Evolutionary conservation across 2,888 invertebrate species (phyloP).

Genomic region (Cryptocephalus moraei): DNA sequence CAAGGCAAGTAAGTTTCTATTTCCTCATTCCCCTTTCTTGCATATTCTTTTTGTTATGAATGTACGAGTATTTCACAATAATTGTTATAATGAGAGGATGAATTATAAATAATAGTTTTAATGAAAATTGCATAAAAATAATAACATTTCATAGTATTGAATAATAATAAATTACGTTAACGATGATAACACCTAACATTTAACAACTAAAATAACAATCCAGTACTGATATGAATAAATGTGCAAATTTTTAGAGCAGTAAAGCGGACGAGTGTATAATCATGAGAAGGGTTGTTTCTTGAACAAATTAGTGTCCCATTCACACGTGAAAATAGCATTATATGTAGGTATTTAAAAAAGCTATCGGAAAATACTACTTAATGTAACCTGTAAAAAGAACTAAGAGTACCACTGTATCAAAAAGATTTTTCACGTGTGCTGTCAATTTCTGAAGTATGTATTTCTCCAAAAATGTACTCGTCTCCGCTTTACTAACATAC

Average conservation of each 20-base stretch:
- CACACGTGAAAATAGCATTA: too few species aligned
- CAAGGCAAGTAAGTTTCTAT: too few species aligned
- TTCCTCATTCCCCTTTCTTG: too few species aligned
- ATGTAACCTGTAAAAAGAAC: too few species aligned
- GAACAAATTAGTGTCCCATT: too few species aligned
- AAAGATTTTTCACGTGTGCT: neutral
- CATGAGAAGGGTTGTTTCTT: neutral
- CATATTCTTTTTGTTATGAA: too few species aligned
- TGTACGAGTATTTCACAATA: too few species aligned
- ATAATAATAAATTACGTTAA: constrained; percentile 9
- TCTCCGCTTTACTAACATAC: constrained; percentile 18
- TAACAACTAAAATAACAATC: constrained; percentile 25
- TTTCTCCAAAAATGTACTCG: constrained; percentile 1
- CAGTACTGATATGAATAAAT: constrained; percentile 26
- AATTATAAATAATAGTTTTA: constrained; percentile 4
- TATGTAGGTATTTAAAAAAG: neutral
- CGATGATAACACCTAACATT: constrained; percentile 23
- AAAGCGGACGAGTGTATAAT: constrained; percentile 2
- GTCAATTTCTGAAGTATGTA: neutral
- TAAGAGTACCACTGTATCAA: neutral
- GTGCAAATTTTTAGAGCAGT: constrained; percentile 9
- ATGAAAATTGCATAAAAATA: constrained; percentile 3
- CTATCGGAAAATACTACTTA: too few species aligned
- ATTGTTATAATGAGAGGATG: too few species aligned
- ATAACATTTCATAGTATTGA: constrained; percentile 2